Evolutionary conservation across 2,797 vertebrate species (phyloP).

Genomic region (Cuculus canorus): DNA sequence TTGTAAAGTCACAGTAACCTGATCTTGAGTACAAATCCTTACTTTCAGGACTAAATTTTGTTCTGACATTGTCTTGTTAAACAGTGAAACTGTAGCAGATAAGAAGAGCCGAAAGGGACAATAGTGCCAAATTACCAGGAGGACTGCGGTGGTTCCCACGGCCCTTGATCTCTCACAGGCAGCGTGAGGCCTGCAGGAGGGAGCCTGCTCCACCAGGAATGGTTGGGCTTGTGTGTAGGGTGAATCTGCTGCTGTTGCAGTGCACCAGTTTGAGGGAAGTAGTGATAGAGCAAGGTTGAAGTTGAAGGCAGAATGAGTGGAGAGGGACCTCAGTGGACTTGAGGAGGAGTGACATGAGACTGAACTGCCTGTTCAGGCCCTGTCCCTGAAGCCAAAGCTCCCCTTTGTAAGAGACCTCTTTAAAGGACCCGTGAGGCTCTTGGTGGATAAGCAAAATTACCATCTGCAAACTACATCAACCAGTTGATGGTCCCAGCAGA

Average conservation of each 20-base stretch:
- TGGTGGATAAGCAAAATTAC: not conserved
- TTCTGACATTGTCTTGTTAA: constrained; percentile 57
- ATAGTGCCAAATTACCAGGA: constrained; percentile 51
- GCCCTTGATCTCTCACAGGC: not conserved
- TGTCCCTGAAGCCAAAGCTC: not conserved
- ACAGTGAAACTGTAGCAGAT: constrained; percentile 54
- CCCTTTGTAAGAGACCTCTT: not conserved
- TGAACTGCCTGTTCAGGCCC: not conserved
- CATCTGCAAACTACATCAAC: not conserved
- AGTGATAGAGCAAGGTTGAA: not conserved
- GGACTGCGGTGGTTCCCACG: constrained; percentile 19
- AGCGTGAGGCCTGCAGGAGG: not conserved
- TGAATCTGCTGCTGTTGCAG: not conserved
- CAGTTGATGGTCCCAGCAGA: not conserved
- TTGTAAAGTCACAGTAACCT: constrained; percentile 58
- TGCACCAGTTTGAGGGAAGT: not conserved
- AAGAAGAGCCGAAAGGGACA: constrained; percentile 55
- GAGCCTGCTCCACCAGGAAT: not conserved
- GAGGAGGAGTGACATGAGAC: not conserved
- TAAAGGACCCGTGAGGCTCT: not conserved
- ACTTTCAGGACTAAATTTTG: constrained; percentile 44
- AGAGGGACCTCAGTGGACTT: not conserved
- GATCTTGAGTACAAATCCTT: constrained; percentile 21
- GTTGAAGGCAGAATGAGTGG: not conserved
- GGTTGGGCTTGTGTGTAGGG: not conserved